phyloP scores from a whole-genome alignment of 2,888 invertebrate genomes.

The Nomada lathburiana region DNA sequence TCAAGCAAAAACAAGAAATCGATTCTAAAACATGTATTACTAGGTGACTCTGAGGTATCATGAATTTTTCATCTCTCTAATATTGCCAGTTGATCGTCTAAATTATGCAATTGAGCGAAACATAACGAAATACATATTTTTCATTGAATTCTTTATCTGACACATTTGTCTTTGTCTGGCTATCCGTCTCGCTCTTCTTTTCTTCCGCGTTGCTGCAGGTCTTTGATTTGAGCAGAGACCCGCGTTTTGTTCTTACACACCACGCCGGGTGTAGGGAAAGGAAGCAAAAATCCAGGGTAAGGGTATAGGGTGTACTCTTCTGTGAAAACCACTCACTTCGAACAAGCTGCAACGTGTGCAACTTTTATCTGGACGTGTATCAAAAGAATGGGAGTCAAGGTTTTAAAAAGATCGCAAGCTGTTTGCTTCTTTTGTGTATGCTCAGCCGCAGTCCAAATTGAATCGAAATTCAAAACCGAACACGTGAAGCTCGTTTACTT shows the following conservation, averaged over 20 bases:
- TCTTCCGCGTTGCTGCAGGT: not conserved
- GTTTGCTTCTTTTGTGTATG: constrained; percentile 9
- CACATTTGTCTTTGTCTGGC: not conserved
- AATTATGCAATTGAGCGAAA: constrained; percentile 43
- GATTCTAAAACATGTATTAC: constrained; percentile 5
- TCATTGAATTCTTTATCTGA: not conserved
- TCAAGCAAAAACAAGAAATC: constrained; percentile 38
- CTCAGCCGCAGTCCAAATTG: constrained; percentile 34
- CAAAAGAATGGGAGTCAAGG: constrained; percentile 60
- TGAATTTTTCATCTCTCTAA: constrained; percentile 26
- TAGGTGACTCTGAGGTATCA: constrained; percentile 32
- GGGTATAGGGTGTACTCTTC: not conserved
- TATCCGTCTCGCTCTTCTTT: not conserved
- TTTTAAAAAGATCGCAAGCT: constrained; percentile 42
- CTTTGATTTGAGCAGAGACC: not conserved
- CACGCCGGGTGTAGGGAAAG: not conserved
- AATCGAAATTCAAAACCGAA: constrained; percentile 14
- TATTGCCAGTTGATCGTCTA: constrained; percentile 18
- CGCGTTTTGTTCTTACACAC: not conserved
- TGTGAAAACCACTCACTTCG: constrained; percentile 7
- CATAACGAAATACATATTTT: constrained; percentile 44
- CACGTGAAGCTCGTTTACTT: constrained; percentile 6
- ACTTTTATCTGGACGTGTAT: constrained; percentile 43
- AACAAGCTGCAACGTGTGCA: constrained; percentile 35
- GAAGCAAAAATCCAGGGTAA: constrained; percentile 7